These are phyloP conservation scores for Antrozous pallidus DNA, from an alignment of 2,797 vertebrate genomes.

Conservation along the genomic window DNA sequence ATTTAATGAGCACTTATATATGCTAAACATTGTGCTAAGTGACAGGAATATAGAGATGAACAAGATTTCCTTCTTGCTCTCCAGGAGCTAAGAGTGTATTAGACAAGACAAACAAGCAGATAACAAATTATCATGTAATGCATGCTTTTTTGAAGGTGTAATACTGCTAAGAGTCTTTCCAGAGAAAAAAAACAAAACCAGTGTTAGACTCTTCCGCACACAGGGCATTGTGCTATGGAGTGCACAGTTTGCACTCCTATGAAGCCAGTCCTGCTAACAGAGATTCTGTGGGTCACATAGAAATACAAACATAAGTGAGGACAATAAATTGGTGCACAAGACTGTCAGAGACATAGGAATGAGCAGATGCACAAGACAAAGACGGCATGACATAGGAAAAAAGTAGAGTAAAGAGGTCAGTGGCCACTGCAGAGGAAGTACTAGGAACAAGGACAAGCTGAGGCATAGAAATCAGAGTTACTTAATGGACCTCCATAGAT, in stretches of 20 bases:
- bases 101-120: neutral
- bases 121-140: neutral
- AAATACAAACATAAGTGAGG: neutral
- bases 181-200: neutral
- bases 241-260: rapidly evolving
- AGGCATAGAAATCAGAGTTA: neutral
- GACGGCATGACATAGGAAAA: neutral
- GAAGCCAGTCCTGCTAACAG: neutral
- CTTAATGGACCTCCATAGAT: neutral
- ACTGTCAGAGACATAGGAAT: neutral
- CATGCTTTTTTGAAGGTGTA: neutral
- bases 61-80: neutral
- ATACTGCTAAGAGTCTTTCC: neutral
- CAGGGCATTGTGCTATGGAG: neutral
- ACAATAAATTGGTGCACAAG: neutral
- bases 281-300: neutral
- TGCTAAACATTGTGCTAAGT: neutral
- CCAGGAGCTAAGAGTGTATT: neutral
- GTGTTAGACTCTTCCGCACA: neutral
- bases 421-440: neutral
- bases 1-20: neutral
- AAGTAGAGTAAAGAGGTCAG: neutral
- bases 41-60: neutral
- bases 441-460: neutral
- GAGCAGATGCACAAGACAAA: neutral